Base-by-base conservation (phyloP, 2,797 vertebrate genomes). In the Decapterus maruadsi region DNA sequence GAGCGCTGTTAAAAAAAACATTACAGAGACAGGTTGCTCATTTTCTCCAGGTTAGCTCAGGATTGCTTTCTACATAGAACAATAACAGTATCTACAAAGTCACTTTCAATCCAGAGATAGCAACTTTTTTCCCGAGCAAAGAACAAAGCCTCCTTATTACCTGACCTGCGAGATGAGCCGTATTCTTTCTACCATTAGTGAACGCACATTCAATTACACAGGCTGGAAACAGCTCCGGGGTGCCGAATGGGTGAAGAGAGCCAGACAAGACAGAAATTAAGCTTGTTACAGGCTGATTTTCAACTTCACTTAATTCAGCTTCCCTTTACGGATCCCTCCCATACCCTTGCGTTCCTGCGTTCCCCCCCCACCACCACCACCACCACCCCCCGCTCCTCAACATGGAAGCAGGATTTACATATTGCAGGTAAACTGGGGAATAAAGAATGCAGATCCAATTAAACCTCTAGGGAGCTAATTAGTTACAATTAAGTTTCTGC, bases 401-500 rank as follows among this genome's bases (percentile, higher is more conserved):
- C 91, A 81, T 85, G 88, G 87, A 90, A 90, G 89, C 81, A 53
- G 80, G 89, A 95, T 95, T 95, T 94, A 93, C 94, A 95, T 95
- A 95, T 90, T 92, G 90, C 94, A 95, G 95, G 95, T 96, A 93
- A 95, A 93, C 94, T 92, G 78, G 92, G 94, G 95, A 96, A 96
- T 95, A 95, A 93, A 94, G 93, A 95, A 94, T 92, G 94, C 91
- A 90, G 91, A 95, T 95, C 92, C 93, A 95, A 92, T 94, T 94
- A 92, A 94, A 95, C 92, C 95, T 94, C 94, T 50, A 69, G 95
- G 94, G 95, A 95, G 94, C 95, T 95, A 94, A 96, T 96, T 96
- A 96, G 94, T 91, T 94, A 93, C 93, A 95, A 96, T 96, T 95
- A 95, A 94, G 92, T 95, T 95, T 96, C 93, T 94, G 95, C 94